Base-by-base conservation (phyloP, 2,888 invertebrate genomes). In the Cantharis nigra region DNA sequence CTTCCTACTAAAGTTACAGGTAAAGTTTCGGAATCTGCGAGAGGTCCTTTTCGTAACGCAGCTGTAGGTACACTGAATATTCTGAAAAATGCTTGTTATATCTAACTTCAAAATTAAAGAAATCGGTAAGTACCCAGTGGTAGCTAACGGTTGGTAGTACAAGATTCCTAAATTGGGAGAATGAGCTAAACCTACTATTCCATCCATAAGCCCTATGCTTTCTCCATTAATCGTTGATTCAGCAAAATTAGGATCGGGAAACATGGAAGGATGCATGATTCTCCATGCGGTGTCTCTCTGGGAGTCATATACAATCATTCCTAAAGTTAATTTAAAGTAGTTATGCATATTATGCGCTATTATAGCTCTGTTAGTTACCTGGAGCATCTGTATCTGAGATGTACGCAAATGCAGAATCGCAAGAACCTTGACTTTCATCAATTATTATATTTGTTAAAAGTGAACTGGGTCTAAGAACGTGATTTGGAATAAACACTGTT, bases 351-450 rank as follows among this genome's bases (percentile, higher is more conserved):
- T n/a, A n/a, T 49, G 63, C 10, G 3, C 1, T 4, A 2, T 49
- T 5, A n/a, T 7, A 49, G 3, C 23, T 26, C 7, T n/a, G n/a
- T n/a, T n/a, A n/a, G n/a, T n/a, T n/a, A 94, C 95, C 95, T 83
- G 95, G 94, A 76, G 94, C 94, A 28, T 95, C 94, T 1, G 96
- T 96, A 86, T 96, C 96, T 23, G 92, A 92, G 83, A 96, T 94
- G 87, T 96, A 96, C 0, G 93, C 92, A 84, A 94, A 94, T 13
- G 94, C 92, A 82, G 94, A 92, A 85, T 96, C 96, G 83, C 96
- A 96, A 33, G 90, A 90, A 1, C 91, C 90, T 49, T 91, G 90
- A 0, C 92, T 90, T 84, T 96, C 95, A 83, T 96, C 96, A 78
- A 96, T 91, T 14, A 95, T 91, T 78, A 96, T 85, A 89, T 96